Conservation (phyloP, 2,113 vertebrate genomes). For the Variabilichromis moorii region DNA sequence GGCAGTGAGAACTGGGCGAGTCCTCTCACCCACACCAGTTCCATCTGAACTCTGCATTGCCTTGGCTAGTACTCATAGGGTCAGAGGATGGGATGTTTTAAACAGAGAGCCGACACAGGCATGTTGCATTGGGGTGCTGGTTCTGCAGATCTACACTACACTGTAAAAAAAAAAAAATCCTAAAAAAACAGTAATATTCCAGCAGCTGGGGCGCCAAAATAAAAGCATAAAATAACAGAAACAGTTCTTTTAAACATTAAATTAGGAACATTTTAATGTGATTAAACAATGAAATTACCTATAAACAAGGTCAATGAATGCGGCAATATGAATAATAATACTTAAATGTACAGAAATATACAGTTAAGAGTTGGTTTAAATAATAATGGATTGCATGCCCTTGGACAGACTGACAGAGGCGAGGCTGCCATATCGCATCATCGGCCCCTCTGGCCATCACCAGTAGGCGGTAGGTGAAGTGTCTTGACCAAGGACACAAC, state of each 20-base stretch:
- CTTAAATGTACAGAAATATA: too few relatives aligned
- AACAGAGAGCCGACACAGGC: neutral
- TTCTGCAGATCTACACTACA: neutral
- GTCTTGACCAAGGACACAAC: neutral
- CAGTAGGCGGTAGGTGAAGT: rapidly evolving
- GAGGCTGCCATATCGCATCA: too few relatives aligned
- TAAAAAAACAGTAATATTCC: neutral
- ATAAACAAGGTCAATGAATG: too few relatives aligned
- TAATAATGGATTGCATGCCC: too few relatives aligned
- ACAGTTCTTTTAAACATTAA: too few relatives aligned
- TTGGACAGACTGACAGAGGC: too few relatives aligned
- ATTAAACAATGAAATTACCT: too few relatives aligned
- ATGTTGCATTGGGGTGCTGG: neutral
- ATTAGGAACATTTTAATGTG: too few relatives aligned
- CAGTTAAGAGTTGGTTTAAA: too few relatives aligned
- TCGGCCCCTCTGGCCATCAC: too few relatives aligned
- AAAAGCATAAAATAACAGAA: rapidly evolving
- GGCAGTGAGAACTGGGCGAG: neutral
- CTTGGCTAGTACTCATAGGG: neutral
- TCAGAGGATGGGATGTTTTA: neutral
- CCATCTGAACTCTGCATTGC: neutral
- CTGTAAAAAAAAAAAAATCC: neutral
- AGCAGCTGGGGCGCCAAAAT: rapidly evolving
- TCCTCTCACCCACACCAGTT: neutral
- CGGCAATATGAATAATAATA: rapidly evolving